phyloP scores from a whole-genome alignment of 1,140 invertebrate species.

The Cataglyphis hispanica region DNA sequence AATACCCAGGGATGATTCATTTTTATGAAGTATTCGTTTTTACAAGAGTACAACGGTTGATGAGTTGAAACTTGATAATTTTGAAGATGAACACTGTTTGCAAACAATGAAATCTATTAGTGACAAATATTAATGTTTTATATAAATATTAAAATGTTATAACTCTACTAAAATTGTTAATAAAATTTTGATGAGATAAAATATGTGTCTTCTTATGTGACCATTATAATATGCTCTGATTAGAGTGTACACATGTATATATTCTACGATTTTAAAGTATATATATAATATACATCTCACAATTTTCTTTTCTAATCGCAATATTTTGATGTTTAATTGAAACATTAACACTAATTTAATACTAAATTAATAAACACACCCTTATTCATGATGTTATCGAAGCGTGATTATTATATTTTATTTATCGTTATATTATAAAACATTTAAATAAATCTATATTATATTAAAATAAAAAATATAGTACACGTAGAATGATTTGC shows the following conservation, averaged over 20 bases:
- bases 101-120: conserved; percentile 16
- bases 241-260: neutral
- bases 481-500: neutral
- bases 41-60: neutral
- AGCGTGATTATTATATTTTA: neutral
- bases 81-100: neutral
- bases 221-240: neutral
- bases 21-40: conserved; percentile 41
- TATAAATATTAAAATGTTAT: too few species aligned
- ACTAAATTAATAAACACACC: neutral
- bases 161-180: neutral
- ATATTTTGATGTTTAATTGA: neutral
- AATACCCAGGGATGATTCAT: conserved; percentile 70
- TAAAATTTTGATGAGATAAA: conserved; percentile 3
- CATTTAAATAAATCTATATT: too few species aligned
- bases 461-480: neutral
- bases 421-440: neutral
- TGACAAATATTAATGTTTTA: conserved; percentile 4
- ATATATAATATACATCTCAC: neutral
- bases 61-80: conserved; percentile 10
- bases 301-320: neutral
- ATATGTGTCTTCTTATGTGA: neutral
- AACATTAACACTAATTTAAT: conserved; percentile 12
- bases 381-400: neutral
- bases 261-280: neutral